A percentile compares a stretch with the other conserved stretches of the same genome.
These are phyloP conservation scores for Nibea albiflora DNA, from an alignment of 2,113 vertebrate genomes.

Conservation along the genomic window DNA sequence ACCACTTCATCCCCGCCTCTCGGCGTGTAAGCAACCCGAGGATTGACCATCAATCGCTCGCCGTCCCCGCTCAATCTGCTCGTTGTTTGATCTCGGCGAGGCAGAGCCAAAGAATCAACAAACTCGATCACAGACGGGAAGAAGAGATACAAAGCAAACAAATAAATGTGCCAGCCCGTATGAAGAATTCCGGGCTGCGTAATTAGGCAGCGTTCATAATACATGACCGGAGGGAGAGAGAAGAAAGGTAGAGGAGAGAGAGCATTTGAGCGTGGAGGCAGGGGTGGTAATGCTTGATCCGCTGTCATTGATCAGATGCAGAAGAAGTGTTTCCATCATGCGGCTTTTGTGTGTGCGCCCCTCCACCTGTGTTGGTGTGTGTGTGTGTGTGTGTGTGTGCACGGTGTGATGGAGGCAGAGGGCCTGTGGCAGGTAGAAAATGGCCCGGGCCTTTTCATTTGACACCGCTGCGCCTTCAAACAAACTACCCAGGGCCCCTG, in stretches of 20 bases:
- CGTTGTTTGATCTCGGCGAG: constrained; percentile 75
- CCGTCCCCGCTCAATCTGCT: constrained; percentile 75
- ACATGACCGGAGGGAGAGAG: constrained; percentile 76
- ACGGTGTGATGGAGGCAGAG: constrained; percentile 67
- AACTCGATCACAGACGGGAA: constrained; percentile 76
- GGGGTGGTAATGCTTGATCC: constrained; percentile 52
- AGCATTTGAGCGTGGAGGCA: constrained; percentile 31
- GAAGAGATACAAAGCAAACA: constrained; percentile 80
- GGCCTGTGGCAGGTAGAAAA: constrained; percentile 79
- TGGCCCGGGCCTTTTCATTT: constrained; percentile 82
- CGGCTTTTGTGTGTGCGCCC: constrained; percentile 29
- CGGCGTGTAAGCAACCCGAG: constrained; percentile 45
- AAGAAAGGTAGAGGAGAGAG: constrained; percentile 49
- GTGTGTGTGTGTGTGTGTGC: constrained; percentile 21
- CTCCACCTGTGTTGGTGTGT: neutral
- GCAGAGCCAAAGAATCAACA: constrained; percentile 78
- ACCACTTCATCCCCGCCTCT: constrained; percentile 44
- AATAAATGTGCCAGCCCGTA: constrained; percentile 75
- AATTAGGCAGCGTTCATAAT: constrained; percentile 85
- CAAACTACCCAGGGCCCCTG: constrained; percentile 79
- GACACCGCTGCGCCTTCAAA: constrained; percentile 83
- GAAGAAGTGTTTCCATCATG: constrained; percentile 29
- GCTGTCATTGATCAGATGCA: constrained; percentile 63
- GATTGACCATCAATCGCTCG: constrained; percentile 72
- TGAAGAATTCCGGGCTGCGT: constrained; percentile 77